phyloP scores from a whole-genome alignment of 2,888 invertebrate genomes.

The Neoaliturus tenellus region DNA sequence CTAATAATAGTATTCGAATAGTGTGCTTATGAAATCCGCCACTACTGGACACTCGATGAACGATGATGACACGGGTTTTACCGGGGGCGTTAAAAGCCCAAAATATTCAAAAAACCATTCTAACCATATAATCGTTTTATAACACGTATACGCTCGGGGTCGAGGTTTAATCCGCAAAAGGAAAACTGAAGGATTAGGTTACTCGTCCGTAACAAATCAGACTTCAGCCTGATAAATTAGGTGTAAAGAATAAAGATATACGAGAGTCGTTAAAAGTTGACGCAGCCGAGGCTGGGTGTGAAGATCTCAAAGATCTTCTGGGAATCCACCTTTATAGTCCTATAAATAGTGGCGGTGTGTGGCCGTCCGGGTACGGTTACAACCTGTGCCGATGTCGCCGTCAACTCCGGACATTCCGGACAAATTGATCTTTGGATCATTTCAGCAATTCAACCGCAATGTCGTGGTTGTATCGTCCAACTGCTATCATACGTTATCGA shows the following conservation, averaged over 20 bases:
- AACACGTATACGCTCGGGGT: neutral
- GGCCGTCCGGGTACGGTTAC: conserved; percentile 6
- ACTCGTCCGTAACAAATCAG: conserved; percentile 41
- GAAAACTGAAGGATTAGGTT: conserved; percentile 33
- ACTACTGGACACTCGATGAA: neutral
- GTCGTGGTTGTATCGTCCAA: too few species aligned
- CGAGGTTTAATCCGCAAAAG: conserved; percentile 32
- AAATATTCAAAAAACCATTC: neutral
- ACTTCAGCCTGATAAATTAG: conserved; percentile 50
- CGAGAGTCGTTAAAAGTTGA: conserved; percentile 50
- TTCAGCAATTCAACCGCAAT: conserved; percentile 31
- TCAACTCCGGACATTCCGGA: conserved; percentile 22
- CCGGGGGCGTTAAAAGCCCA: neutral
- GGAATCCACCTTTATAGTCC: conserved; percentile 43
- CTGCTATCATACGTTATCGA: neutral
- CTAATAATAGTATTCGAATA: too few species aligned
- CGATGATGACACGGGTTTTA: conserved; percentile 7
- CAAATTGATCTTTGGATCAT: conserved; percentile 27
- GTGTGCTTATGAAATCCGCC: too few species aligned
- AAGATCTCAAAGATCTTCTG: conserved; percentile 45
- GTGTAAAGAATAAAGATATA: conserved; percentile 54
- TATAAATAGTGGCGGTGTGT: conserved; percentile 43
- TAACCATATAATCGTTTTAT: conserved; percentile 3
- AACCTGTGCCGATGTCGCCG: conserved; percentile 23
- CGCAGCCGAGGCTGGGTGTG: conserved; percentile 10